Base-by-base conservation (phyloP, 1,140 invertebrate genomes). In the Choristoneura fumiferana region DNA sequence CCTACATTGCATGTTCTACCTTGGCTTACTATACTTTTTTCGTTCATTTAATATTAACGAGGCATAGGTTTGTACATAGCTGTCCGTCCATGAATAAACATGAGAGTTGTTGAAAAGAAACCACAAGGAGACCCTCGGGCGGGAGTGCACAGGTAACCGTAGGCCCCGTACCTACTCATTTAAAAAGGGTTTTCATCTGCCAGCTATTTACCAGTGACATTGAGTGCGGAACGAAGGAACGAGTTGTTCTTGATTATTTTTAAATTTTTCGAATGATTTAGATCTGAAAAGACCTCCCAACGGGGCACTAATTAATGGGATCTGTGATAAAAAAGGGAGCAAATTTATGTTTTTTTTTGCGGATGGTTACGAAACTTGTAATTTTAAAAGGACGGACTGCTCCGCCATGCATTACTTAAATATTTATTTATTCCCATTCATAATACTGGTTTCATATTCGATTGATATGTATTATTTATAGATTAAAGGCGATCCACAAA, bases 201-300 rank as follows among this genome's bases (percentile, higher is more conserved):
- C 37, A 40, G 62, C 62, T 64, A 60, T 64, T 64, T 64, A 64
- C 60, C 58, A 64, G 62, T 64, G 62, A 64, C 58, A 64, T 45
- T 40, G 58, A 64, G 57, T 52, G 22, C 40, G 38, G 52, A 43
- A 35, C 56, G 35, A 57, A 15, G 38, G 52, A 43, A 18, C 56
- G 18, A 57, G 33, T 57, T 43, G 40, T 39, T 60, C 59, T 60
- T 54, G 54, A 17, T 49, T 62, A 40, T 64, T 57, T 64, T 38
- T 34, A 9, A 17, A 57, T 54, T 54, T 54, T 13, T 37, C 56
- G 54, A 54, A 34, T 63, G 40, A 34, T 59, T 63, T 43, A 54
- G 54, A 58, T 59, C 58, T 63, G 57, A 55, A 58, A 56, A 55
- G 43, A 49, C 2, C 52, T 59, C 40, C n/a, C 39, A 53, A 56